Conservation (phyloP, 92 coral and sea anemone genomes). For the Micromussa lordhowensis region DNA sequence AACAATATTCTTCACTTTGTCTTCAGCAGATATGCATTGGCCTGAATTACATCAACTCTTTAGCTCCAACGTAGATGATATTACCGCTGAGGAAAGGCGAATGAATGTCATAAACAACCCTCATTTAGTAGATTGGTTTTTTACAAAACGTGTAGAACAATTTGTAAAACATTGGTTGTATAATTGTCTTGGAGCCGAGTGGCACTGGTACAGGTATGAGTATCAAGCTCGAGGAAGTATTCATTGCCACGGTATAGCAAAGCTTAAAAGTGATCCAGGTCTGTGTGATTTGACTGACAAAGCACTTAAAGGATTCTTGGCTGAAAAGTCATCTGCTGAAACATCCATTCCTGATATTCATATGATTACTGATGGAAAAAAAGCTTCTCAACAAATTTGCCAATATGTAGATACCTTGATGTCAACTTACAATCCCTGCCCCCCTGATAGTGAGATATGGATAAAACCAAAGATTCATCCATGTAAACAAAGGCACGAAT, state of each 20-base stretch:
- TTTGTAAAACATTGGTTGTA: slow-evolving; percentile 61
- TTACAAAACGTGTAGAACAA: slow-evolving; percentile 58
- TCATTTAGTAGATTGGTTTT: slow-evolving; percentile 69
- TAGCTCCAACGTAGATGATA: slow-evolving; percentile 40
- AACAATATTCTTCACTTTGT: no score
- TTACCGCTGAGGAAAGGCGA: slow-evolving; percentile 46
- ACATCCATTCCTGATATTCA: background rate
- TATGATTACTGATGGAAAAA: slow-evolving; percentile 54
- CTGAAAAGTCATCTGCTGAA: slow-evolving; percentile 34
- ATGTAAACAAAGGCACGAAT: slow-evolving; percentile 48
- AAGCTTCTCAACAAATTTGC: slow-evolving; percentile 51
- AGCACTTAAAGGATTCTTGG: slow-evolving; percentile 64
- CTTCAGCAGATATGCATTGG: slow-evolving; percentile 70
- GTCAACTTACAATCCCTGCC: slow-evolving; percentile 61
- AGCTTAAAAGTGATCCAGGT: slow-evolving; percentile 65
- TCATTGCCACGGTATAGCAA: slow-evolving; percentile 70
- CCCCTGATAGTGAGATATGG: slow-evolving; percentile 59
- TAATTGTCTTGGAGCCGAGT: slow-evolving; percentile 37
- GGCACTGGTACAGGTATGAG: slow-evolving; percentile 69
- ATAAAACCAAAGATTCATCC: slow-evolving; percentile 67
- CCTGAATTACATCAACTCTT: slow-evolving; percentile 63
- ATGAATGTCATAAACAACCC: slow-evolving; percentile 66
- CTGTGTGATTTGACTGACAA: slow-evolving; percentile 61
- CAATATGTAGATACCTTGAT: slow-evolving; percentile 61
- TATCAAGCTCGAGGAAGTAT: slow-evolving; percentile 66